Evolutionary conservation across 2,113 vertebrate genomes (phyloP).

Genomic region (Macquaria australasica): DNA sequence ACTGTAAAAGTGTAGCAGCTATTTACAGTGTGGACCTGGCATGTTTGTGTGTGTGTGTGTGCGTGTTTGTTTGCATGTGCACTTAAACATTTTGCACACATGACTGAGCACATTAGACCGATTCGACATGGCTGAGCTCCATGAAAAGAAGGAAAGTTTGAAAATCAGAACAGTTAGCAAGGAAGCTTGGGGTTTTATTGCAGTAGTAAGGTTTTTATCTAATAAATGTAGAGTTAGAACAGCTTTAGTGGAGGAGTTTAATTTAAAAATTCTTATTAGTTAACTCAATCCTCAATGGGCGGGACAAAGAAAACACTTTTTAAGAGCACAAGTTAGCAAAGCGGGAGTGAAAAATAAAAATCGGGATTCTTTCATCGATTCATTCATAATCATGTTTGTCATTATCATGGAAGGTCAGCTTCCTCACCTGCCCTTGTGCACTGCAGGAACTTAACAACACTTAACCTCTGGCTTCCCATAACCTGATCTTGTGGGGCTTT

Average conservation of each 20-base stretch:
- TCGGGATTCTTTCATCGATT: background rate
- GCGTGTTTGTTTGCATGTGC: slow-evolving; percentile 50
- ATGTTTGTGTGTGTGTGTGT: slow-evolving; percentile 16
- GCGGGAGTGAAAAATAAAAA: slow-evolving; percentile 22
- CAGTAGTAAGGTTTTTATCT: slow-evolving; percentile 32
- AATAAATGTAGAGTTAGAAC: slow-evolving; percentile 8
- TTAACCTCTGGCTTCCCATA: background rate
- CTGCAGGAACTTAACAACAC: slow-evolving; percentile 24
- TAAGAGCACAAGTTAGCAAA: slow-evolving; percentile 62
- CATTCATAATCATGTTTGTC: slow-evolving; percentile 15
- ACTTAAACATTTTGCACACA: slow-evolving; percentile 70
- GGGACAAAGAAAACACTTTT: slow-evolving; percentile 18
- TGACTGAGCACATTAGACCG: slow-evolving; percentile 62
- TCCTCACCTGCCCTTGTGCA: slow-evolving; percentile 11
- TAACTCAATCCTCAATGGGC: slow-evolving; percentile 24
- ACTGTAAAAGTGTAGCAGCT: slow-evolving; percentile 59
- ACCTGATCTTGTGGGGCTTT: background rate
- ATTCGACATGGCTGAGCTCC: slow-evolving; percentile 33
- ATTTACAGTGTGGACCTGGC: slow-evolving; percentile 44
- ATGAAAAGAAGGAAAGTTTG: slow-evolving; percentile 22
- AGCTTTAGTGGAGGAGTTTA: slow-evolving; percentile 11
- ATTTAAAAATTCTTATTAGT: slow-evolving; percentile 36
- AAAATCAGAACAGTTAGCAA: slow-evolving; percentile 32
- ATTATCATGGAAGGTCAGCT: slow-evolving; percentile 5
- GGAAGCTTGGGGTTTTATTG: slow-evolving; percentile 41